A percentile compares a stretch with the other conserved stretches of the same genome.
These are phyloP conservation scores for Ataeniobius toweri DNA, from an alignment of 2,797 vertebrate genomes.

Conservation along the genomic window DNA sequence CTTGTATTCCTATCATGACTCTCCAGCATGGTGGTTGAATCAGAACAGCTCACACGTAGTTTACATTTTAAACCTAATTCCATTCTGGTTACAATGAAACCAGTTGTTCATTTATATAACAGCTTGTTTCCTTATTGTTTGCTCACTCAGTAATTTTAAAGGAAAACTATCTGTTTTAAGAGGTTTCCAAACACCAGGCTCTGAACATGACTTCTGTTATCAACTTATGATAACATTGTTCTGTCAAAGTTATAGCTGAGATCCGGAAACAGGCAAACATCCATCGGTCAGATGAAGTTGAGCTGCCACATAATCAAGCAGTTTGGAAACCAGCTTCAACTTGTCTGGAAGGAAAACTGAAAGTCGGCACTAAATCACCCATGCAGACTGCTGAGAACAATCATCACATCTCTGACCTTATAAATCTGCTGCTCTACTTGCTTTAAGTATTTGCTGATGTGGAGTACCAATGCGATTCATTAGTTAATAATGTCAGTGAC, in stretches of 20 bases:
- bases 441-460: not conserved
- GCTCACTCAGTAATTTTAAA: not conserved
- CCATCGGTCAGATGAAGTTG: not conserved
- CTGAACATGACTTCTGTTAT: not conserved
- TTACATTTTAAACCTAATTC: not conserved
- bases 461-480: not conserved
- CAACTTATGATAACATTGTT: constrained; percentile 1
- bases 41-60: not conserved
- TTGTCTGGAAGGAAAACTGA: constrained; percentile 5
- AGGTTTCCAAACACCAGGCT: not conserved
- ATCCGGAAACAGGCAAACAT: not conserved
- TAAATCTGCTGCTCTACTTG: not conserved
- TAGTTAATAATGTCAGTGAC: not conserved
- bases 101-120: not conserved
- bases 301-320: not conserved
- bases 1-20: not conserved
- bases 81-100: not conserved
- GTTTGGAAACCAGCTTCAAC: not conserved
- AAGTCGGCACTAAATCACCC: not conserved
- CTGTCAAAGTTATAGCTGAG: not conserved
- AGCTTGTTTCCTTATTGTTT: not conserved
- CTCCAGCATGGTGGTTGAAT: not conserved
- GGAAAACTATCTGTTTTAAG: no score
- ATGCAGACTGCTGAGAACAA: no score
- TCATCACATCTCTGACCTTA: not conserved